Evolutionary conservation across 1,140 invertebrate species (phyloP).

Genomic region (Condylostylus longicornis): DNA sequence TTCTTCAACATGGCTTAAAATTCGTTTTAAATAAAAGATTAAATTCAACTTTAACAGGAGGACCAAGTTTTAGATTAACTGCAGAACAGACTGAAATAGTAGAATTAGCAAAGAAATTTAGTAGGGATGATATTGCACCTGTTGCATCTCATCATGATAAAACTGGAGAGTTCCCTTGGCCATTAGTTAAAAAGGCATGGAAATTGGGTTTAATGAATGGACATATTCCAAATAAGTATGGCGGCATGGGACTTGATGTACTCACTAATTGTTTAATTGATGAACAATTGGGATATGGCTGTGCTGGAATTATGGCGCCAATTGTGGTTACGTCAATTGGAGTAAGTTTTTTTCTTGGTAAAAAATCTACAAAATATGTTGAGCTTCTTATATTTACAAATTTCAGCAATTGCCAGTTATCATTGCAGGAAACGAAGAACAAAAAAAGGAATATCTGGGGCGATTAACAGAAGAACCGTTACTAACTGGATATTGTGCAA

Average conservation of each 20-base stretch:
- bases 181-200: constrained; percentile 91
- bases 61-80: constrained; percentile 36
- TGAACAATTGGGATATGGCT: constrained; percentile 88
- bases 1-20: no score
- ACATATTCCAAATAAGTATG: constrained; percentile 57
- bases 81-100: constrained; percentile 75
- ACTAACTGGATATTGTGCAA: constrained; percentile 85
- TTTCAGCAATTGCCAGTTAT: constrained; percentile 77
- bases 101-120: constrained; percentile 80
- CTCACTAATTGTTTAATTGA: constrained; percentile 75
- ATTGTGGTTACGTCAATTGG: constrained; percentile 82
- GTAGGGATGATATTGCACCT: constrained; percentile 82
- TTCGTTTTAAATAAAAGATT: no score
- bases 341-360: constrained; percentile 42
- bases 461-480: constrained; percentile 67
- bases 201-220: constrained; percentile 75
- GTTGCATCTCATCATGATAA: constrained; percentile 78
- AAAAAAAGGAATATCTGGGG: constrained; percentile 83
- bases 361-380: constrained; percentile 6
- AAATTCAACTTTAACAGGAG: no score
- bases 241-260: constrained; percentile 62
- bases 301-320: constrained; percentile 84
- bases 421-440: constrained; percentile 61
- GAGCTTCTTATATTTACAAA: no score
- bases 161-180: constrained; percentile 87